Conservation (phyloP, 1,140 invertebrate genomes). For the Bombus impatiens region DNA sequence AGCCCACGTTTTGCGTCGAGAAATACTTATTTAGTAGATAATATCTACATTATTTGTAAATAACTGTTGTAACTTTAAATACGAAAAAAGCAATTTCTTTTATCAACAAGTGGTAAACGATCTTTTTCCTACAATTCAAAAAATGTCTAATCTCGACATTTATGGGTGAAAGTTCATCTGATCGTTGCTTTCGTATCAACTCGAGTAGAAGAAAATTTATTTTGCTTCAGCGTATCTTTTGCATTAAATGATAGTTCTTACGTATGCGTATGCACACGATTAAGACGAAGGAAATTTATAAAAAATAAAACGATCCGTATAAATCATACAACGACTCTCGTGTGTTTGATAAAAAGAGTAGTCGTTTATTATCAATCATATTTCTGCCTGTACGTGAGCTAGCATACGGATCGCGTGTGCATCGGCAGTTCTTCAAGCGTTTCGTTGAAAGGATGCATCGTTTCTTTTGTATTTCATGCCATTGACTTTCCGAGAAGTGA, state of each 20-base stretch:
- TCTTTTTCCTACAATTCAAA: background rate
- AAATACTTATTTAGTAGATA: background rate
- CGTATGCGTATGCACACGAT: background rate
- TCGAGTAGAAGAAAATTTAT: background rate
- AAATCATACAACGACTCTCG: background rate
- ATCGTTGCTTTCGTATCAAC: background rate
- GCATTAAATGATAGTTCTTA: background rate
- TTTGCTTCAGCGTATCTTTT: background rate
- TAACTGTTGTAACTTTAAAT: background rate
- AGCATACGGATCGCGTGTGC: background rate
- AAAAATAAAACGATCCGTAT: too few relatives aligned
- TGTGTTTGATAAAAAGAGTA: background rate
- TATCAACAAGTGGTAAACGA: background rate
- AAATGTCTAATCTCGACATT: background rate
- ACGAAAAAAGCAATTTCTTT: background rate
- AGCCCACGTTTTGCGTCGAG: background rate
- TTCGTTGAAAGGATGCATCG: background rate
- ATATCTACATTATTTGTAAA: background rate
- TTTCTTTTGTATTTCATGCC: background rate
- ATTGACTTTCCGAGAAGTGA: background rate
- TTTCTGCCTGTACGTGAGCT: background rate
- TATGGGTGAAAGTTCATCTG: background rate
- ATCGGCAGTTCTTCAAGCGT: background rate
- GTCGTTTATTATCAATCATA: background rate
- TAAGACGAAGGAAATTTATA: background rate